Percentiles rank a stretch among this genome's conserved stretches.
Evolutionary conservation across 1,140 invertebrate genomes (phyloP).

Genomic region (Trachymyrmex cornetzi): DNA sequence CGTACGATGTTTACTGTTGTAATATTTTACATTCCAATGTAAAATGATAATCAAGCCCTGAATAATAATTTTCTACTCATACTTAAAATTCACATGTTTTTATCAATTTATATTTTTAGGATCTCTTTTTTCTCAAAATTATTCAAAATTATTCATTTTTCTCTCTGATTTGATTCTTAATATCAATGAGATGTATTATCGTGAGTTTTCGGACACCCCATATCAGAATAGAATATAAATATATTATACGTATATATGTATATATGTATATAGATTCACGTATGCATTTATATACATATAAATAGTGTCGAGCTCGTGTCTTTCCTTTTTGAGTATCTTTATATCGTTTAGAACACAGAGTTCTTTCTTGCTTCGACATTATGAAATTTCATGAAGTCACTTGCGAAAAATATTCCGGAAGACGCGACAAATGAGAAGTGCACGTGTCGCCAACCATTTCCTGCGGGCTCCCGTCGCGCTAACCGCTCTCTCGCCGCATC

Average conservation of each 20-base stretch:
- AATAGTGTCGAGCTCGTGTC: slow-evolving; percentile 64
- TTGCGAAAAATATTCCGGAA: slow-evolving; percentile 82
- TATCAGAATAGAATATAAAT: slow-evolving; percentile 77
- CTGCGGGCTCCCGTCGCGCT: slow-evolving; percentile 73
- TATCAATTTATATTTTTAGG: not conserved
- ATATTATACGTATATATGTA: slow-evolving; percentile 69
- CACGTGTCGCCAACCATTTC: slow-evolving; percentile 76
- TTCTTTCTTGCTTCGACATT: slow-evolving; percentile 76
- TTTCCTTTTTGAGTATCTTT: slow-evolving; percentile 38
- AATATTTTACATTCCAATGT: not conserved
- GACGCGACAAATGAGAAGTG: slow-evolving; percentile 78
- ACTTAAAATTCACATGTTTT: not conserved
- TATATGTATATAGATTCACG: slow-evolving; percentile 76
- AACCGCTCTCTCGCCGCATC: slow-evolving; percentile 70
- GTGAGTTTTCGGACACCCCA: slow-evolving; percentile 70
- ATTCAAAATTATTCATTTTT: not conserved
- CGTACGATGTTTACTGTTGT: too few species aligned
- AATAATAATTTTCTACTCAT: not conserved
- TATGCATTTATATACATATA: slow-evolving; percentile 78
- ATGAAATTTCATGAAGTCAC: slow-evolving; percentile 91
- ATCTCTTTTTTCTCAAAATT: not conserved
- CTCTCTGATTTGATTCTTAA: not conserved
- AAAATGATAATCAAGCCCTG: not conserved
- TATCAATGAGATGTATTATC: not conserved
- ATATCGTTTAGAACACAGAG: slow-evolving; percentile 51